These are phyloP conservation scores for Peromyscus aztecus DNA, from an alignment of 2,797 vertebrate genomes.

Conservation along the genomic window DNA sequence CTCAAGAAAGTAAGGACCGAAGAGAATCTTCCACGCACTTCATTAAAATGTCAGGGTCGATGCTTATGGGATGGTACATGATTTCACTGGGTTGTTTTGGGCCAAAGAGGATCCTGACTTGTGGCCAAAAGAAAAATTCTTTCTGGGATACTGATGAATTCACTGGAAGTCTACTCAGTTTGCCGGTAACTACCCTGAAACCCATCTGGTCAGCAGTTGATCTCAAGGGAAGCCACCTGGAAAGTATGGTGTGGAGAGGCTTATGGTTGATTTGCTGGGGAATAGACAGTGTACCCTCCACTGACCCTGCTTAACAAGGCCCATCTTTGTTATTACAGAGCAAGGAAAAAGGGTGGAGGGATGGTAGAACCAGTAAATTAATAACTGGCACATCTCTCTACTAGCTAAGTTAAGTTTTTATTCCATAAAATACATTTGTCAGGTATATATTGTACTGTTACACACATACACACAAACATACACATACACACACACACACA, in stretches of 20 bases:
- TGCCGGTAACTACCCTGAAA: neutral
- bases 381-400: neutral
- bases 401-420: slow-evolving; percentile 4
- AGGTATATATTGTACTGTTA: neutral
- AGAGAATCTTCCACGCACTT: neutral
- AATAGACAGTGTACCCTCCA: neutral
- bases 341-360: neutral
- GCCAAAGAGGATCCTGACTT: neutral
- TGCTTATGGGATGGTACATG: neutral
- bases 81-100: neutral
- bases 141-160: neutral
- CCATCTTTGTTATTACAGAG: neutral
- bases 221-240: neutral
- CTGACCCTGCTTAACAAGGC: neutral
- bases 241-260: neutral
- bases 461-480: neutral
- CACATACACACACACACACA: neutral
- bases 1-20: neutral
- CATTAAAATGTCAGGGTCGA: neutral
- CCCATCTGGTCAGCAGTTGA: neutral
- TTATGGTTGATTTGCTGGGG: neutral
- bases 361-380: neutral
- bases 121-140: neutral
- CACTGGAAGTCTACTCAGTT: neutral
- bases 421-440: neutral